Evolutionary conservation across 1,140 invertebrate genomes (phyloP).

Genomic region (Frieseomelitta varia): DNA sequence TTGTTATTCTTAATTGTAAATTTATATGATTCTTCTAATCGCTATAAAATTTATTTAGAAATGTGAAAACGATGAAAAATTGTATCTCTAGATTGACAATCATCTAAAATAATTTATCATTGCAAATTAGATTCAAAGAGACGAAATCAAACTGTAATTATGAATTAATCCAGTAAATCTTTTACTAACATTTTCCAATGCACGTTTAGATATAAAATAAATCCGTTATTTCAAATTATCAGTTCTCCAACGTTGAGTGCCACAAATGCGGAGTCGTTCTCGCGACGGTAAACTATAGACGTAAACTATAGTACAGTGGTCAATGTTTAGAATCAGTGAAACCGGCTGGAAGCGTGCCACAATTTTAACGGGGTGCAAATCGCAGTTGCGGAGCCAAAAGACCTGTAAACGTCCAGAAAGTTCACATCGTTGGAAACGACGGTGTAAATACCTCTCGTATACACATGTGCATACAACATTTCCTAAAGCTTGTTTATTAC

Average conservation of each 20-base stretch:
- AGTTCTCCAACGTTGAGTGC: too few relatives aligned
- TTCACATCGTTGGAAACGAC: neutral
- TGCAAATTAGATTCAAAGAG: too few relatives aligned
- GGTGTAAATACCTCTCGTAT: neutral
- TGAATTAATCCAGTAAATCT: too few relatives aligned
- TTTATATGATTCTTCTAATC: too few relatives aligned
- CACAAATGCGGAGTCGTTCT: neutral
- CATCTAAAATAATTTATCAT: too few relatives aligned
- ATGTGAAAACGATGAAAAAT: too few relatives aligned
- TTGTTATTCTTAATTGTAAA: too few relatives aligned
- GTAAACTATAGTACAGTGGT: conserved; percentile 1
- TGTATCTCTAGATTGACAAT: too few relatives aligned
- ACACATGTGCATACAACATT: neutral
- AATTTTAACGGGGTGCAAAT: conserved; percentile 40
- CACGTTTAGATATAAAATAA: neutral
- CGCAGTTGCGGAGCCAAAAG: conserved; percentile 7
- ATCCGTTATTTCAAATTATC: neutral
- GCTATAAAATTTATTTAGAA: too few relatives aligned
- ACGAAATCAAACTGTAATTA: too few relatives aligned
- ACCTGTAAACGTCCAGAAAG: conserved; percentile 4
- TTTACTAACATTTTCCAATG: neutral
- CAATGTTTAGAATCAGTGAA: conserved; percentile 24
- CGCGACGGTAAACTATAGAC: neutral
- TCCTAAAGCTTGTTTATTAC: neutral
- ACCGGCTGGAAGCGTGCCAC: conserved; percentile 60